Conservation (phyloP, 2,113 vertebrate genomes). For the Camelus dromedarius region DNA sequence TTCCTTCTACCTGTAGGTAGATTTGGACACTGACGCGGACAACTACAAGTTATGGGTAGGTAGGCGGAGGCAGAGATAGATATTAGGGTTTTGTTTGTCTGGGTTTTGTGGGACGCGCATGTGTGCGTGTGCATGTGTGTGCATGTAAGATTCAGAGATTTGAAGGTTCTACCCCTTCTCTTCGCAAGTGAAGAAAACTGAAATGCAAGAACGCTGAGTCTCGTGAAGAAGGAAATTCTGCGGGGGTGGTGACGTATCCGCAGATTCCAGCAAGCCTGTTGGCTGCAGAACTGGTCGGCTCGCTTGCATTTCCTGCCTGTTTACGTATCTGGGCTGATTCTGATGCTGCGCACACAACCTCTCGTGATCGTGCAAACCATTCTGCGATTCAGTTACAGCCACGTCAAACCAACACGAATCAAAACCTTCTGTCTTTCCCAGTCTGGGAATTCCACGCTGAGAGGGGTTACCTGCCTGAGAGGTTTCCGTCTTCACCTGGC, state of each 20-base stretch:
- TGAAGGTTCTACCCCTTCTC: neutral
- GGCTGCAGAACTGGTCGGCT: neutral
- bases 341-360: neutral
- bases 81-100: neutral
- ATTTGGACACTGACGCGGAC: neutral
- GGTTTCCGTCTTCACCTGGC: neutral
- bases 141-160: neutral
- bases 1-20: neutral
- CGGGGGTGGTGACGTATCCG: rapidly evolving
- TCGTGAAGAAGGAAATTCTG: neutral
- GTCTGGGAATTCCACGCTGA: neutral
- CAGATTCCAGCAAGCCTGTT: neutral
- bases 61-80: neutral
- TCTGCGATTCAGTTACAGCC: neutral
- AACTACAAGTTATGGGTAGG: neutral
- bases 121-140: neutral
- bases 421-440: neutral
- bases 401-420: neutral
- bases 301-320: neutral
- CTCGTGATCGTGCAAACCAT: neutral
- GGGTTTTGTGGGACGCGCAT: neutral
- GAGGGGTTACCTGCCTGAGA: neutral
- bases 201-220: neutral
- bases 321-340: neutral
- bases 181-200: neutral